Evolutionary conservation across 2,888 invertebrate species (phyloP).

Genomic region (Itoplectis maculator): DNA sequence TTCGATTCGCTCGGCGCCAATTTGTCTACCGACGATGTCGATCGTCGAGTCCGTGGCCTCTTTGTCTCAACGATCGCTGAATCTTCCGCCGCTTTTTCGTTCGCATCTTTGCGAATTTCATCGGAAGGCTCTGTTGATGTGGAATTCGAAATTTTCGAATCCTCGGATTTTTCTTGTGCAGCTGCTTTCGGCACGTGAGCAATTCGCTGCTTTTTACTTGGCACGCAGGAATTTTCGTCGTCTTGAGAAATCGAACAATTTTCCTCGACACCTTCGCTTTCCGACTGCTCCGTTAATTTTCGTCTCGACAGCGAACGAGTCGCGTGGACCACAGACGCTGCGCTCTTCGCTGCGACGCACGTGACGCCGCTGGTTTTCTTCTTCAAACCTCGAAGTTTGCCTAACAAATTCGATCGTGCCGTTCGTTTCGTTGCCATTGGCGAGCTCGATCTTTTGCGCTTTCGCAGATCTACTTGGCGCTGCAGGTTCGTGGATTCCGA

Average conservation of each 20-base stretch:
- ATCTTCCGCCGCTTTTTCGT: not conserved
- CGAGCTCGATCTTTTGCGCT: conserved; percentile 43
- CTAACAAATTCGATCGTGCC: conserved; percentile 65
- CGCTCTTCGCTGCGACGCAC: conserved; percentile 16
- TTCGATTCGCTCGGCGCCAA: not conserved
- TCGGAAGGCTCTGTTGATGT: not conserved
- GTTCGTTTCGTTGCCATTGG: conserved; percentile 27
- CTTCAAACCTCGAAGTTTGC: conserved; percentile 71
- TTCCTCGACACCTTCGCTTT: not conserved
- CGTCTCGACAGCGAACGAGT: not conserved
- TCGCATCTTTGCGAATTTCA: not conserved
- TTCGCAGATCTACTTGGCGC: conserved; percentile 15
- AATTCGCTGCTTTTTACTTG: conserved; percentile 72
- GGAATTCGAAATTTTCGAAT: not conserved
- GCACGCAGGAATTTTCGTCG: conserved; percentile 35
- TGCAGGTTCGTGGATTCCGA: not conserved
- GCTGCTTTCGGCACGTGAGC: conserved; percentile 72
- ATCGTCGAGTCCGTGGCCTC: not conserved
- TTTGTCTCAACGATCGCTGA: not conserved
- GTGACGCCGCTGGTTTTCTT: conserved; percentile 64
- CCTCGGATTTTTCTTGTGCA: not conserved
- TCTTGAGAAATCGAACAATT: not conserved
- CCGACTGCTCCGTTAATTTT: conserved; percentile 21
- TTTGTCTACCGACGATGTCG: not conserved
- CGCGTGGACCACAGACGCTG: not conserved